Evolutionary conservation across 2,888 invertebrate species (phyloP).

Genomic region (Hydraecia micacea): DNA sequence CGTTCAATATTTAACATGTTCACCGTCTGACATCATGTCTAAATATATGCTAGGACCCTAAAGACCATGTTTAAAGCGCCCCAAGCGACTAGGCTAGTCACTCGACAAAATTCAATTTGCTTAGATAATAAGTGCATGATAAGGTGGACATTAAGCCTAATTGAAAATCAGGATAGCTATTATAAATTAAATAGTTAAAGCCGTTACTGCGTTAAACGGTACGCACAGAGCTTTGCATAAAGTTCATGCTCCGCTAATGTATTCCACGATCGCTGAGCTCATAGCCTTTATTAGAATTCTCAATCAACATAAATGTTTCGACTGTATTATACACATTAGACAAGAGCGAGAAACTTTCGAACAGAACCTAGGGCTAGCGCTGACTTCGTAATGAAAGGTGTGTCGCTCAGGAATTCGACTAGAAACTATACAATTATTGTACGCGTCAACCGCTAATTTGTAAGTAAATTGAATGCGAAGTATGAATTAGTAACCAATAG

Average conservation of each 20-base stretch:
- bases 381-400: slow-evolving; percentile 87
- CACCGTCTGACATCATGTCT: slow-evolving; percentile 60
- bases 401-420: slow-evolving; percentile 81
- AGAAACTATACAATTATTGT: slow-evolving; percentile 55
- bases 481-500: slow-evolving; percentile 34
- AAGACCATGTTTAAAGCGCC: slow-evolving; percentile 50
- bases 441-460: slow-evolving; percentile 46
- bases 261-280: slow-evolving; percentile 89
- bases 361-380: slow-evolving; percentile 76
- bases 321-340: slow-evolving; percentile 78
- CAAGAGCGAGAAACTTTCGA: slow-evolving; percentile 75
- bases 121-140: slow-evolving; percentile 69
- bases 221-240: slow-evolving; percentile 66
- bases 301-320: slow-evolving; percentile 81
- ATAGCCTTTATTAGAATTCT: slow-evolving; percentile 88
- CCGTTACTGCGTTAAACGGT: slow-evolving; percentile 73
- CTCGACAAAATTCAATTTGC: slow-evolving; percentile 64
- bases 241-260: slow-evolving; percentile 87
- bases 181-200: slow-evolving; percentile 74
- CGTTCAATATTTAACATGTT: slow-evolving; percentile 56
- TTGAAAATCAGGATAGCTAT: slow-evolving; percentile 74
- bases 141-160: slow-evolving; percentile 72
- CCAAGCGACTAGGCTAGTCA: slow-evolving; percentile 53
- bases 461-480: slow-evolving; percentile 24
- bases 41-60: slow-evolving; percentile 52